Base-by-base conservation (phyloP, 2,797 vertebrate species). In the Cygnus olor region DNA sequence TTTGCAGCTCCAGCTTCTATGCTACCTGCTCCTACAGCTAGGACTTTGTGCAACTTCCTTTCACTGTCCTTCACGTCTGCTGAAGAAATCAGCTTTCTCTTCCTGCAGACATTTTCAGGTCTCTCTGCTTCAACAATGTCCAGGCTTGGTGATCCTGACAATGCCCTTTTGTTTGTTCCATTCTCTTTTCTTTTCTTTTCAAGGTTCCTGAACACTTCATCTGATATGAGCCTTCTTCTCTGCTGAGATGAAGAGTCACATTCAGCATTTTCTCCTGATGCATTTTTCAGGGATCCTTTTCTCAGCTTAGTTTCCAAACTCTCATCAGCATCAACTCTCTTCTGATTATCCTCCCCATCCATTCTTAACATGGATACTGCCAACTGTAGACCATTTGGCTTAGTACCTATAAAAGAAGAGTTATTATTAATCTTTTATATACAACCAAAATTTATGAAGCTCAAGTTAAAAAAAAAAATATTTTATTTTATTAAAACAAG, bases 321-420 rank as follows among this genome's bases (percentile, higher is more conserved):
- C 87, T 95, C 95, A 77, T 94, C 87, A 82, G 21, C 89, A 85
- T 97, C 95, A 38, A 90, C 94, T 21, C 42, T 93, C 77, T 96
- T 96, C 17, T 90, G 95, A 25, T 91, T 96, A 92, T 96, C 95
- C 32, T 95, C 96, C 9, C 44, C 63, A 83, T 98, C 96, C 98
- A 98, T 98, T 72, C 76, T 93, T 77, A 91, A 74, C 40, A 61
- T 85, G 81, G 78, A 47, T 83, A 69, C 51, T 80, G 88, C 74
- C 64, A 64, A 25, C 15, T 65, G 61, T 14, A 78, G 53, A 72
- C 90, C 96, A 97, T 96, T 58, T 73, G 92, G 57, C 53, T 95
- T 73, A 74, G 82, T 60, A 92, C 74, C 98, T 98, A 85, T 24
- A 85, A 96, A 96, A 88, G 42, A 94, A 95, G 63, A 87, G 69